phyloP scores from a whole-genome alignment of 2,113 vertebrate genomes.

The Acrocephalus kingi region DNA sequence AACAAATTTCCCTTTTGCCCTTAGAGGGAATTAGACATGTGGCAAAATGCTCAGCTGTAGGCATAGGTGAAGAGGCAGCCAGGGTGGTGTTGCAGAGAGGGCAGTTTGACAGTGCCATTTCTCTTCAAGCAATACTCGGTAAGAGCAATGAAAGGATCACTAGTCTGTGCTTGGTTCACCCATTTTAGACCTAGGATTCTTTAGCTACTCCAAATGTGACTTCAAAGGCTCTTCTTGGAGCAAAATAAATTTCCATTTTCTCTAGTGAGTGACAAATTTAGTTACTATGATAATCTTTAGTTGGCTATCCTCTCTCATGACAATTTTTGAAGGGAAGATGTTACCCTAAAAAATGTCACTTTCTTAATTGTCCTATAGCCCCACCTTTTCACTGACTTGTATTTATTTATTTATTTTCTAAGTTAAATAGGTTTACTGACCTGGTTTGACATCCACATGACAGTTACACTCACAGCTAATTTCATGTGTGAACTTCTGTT shows the following conservation, averaged over 20 bases:
- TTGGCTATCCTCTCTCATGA: neutral
- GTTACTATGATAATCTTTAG: neutral
- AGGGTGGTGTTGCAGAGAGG: neutral
- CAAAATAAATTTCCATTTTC: neutral
- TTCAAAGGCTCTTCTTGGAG: neutral
- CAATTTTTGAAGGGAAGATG: neutral
- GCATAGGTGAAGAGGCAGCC: neutral
- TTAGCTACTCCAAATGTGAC: neutral
- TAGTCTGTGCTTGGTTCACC: conserved; percentile 3
- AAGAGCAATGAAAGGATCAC: neutral
- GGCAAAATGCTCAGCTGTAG: neutral
- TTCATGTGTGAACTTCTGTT: neutral
- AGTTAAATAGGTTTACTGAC: neutral
- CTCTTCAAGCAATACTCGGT: neutral
- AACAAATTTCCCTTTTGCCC: neutral
- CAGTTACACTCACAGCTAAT: neutral
- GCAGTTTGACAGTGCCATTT: neutral
- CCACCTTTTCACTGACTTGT: neutral
- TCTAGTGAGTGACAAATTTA: neutral
- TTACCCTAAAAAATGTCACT: neutral
- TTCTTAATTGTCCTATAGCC: neutral
- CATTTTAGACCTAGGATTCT: neutral
- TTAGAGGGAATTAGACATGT: neutral
- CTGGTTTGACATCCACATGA: neutral
- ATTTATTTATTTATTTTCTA: neutral